These are phyloP conservation scores for Rafetus swinhoei DNA, from an alignment of 2,113 vertebrate species.

Conservation along the genomic window DNA sequence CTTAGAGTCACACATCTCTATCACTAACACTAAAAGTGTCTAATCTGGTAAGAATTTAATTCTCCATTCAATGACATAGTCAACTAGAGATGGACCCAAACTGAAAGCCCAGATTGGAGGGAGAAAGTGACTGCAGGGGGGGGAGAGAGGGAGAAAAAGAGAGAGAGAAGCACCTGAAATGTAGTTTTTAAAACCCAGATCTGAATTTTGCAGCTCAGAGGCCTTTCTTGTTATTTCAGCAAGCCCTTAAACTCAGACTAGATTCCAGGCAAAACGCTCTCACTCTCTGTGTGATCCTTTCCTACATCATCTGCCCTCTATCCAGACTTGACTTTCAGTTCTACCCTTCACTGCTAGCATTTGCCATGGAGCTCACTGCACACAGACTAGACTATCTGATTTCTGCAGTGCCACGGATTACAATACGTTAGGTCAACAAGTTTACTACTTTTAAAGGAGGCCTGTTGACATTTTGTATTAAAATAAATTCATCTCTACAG, in stretches of 20 bases:
- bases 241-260: background rate
- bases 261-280: background rate
- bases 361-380: background rate
- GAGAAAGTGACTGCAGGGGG: too few relatives aligned
- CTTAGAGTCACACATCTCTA: background rate
- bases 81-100: background rate
- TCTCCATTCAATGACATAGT: background rate
- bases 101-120: background rate
- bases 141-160: background rate
- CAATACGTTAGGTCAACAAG: background rate
- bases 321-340: background rate
- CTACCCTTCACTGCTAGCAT: slow-evolving; percentile 10
- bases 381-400: background rate
- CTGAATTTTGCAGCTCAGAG: background rate
- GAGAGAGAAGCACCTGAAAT: background rate
- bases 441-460: slow-evolving; percentile 13
- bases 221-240: background rate
- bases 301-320: background rate
- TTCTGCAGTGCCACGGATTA: background rate
- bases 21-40: background rate
- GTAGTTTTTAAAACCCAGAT: background rate
- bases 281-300: background rate
- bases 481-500: background rate
- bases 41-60: background rate
- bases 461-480: background rate